Base-by-base conservation (phyloP, 37 sponge, comb jelly and placozoan species). In the Crambe crambe region DNA sequence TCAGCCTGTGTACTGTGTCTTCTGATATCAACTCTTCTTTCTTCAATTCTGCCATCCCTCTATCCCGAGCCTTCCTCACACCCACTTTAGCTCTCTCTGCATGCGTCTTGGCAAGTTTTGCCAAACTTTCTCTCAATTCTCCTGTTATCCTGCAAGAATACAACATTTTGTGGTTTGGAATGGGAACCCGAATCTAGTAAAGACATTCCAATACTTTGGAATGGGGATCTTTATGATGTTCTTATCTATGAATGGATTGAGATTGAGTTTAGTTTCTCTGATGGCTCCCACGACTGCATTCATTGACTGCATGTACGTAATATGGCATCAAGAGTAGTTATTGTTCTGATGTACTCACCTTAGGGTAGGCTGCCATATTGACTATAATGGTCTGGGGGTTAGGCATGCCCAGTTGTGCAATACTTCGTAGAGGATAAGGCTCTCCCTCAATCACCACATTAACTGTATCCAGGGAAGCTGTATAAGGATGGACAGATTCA, bases 81-180 rank as follows among this genome's bases (percentile, higher is more conserved):
- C 79, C 70, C 4, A 87, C 78, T 47, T 90, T 95, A 3, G 86
- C 69, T 60, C 84, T 85, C 80, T 95, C 95, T 22, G 86, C 85
- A 69, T 68, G 32, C 15, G 64, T 47, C 51, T 95, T 90, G 31
- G 95, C 95, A 2, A 81, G 61, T 56, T 95, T 95, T 22, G 77
- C 85, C 26, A 95, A 42, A 18, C 47, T 76, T 6, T 77, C 83
- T 58, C 95, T 58, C 17, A 81, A 37, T 39, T 95, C 95, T 65
- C 85, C 88, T n/a, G 83, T 91, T 42, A 88, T 85, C 42, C 95
- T 95, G 59, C 35, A 23, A 4, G 54, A 58, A 4, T 26, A 58
- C 3, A 26, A 58, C 6, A 32, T 36, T n/a, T n/a, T n/a, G 15
- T 8, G 26, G 15, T 62, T 8, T 62, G 6, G 30, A 20, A 18